These are phyloP conservation scores for Halocynthia roretzi DNA, from an alignment of 23 tunicate species.

Conservation along the genomic window DNA sequence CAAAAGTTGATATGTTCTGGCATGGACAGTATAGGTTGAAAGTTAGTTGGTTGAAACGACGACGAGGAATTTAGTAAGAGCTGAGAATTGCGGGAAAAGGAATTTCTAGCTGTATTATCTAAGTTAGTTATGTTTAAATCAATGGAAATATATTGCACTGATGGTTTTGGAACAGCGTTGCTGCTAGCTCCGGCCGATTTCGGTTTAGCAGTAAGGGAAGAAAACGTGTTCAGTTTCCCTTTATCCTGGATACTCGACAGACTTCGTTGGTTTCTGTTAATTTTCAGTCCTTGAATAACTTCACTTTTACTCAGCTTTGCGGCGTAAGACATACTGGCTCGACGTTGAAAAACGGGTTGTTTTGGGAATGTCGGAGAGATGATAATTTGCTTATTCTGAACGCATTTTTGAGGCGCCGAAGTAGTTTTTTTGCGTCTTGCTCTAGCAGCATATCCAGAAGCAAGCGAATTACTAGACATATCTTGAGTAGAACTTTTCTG, in stretches of 20 bases:
- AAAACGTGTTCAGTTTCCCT: too few relatives aligned
- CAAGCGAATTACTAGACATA: background rate
- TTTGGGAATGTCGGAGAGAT: constrained; percentile 63
- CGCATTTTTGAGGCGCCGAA: constrained; percentile 42
- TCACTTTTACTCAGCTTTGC: constrained; percentile 5
- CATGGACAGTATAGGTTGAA: constrained; percentile 87
- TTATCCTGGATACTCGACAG: too few relatives aligned
- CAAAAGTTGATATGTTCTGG: constrained; percentile 90
- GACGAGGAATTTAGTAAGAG: background rate
- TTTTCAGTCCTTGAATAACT: too few relatives aligned
- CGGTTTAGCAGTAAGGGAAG: too few relatives aligned
- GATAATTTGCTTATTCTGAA: constrained; percentile 72
- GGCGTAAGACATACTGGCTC: constrained; percentile 29
- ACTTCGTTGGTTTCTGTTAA: too few relatives aligned
- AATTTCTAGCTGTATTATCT: constrained; percentile 1
- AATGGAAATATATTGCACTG: constrained; percentile 23
- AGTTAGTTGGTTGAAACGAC: constrained; percentile 27
- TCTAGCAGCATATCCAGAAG: background rate
- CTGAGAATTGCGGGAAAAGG: background rate
- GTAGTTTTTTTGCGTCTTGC: constrained; percentile 36
- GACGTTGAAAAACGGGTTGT: constrained; percentile 38
- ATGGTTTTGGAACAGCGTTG: background rate
- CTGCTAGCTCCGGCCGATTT: too few relatives aligned
- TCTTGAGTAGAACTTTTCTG: constrained; percentile 10
- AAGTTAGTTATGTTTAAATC: constrained; percentile 16